These are phyloP conservation scores for Apamea epomidion DNA, from an alignment of 2,888 invertebrate species.

Conservation along the genomic window DNA sequence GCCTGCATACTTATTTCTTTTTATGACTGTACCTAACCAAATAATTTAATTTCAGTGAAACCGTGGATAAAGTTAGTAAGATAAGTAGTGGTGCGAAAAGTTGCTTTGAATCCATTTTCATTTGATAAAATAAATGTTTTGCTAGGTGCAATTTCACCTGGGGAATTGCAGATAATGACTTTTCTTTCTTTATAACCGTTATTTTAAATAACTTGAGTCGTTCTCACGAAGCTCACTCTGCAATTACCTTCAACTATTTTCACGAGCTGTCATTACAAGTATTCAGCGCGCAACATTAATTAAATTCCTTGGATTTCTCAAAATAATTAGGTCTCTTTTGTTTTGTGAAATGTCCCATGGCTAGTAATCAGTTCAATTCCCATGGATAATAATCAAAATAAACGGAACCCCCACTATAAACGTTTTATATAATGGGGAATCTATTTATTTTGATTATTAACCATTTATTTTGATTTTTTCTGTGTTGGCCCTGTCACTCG, in stretches of 20 bases:
- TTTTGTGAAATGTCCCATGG: neutral
- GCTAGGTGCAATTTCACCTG: constrained; percentile 8
- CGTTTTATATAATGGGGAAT: neutral
- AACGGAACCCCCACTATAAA: neutral
- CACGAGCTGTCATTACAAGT: neutral
- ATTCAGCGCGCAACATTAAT: neutral
- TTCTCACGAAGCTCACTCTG: neutral
- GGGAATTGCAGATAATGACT: constrained; percentile 10
- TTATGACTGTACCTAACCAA: neutral
- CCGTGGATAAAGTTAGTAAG: neutral
- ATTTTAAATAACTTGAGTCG: neutral
- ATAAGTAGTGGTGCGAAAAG: neutral
- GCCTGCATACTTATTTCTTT: neutral
- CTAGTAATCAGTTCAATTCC: neutral
- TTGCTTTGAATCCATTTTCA: constrained; percentile 25
- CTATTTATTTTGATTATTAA: neutral
- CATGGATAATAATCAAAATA: neutral
- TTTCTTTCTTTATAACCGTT: neutral
- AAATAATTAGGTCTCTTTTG: neutral
- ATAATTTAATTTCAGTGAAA: constrained; percentile 8
- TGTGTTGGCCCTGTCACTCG: neutral
- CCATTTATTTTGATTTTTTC: neutral
- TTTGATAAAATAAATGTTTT: constrained; percentile 27
- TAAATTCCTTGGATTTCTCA: neutral
- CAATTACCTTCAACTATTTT: neutral